Evolutionary conservation across 2,888 invertebrate species (phyloP).

Genomic region (Galeopsomyia nigrocyanea): DNA sequence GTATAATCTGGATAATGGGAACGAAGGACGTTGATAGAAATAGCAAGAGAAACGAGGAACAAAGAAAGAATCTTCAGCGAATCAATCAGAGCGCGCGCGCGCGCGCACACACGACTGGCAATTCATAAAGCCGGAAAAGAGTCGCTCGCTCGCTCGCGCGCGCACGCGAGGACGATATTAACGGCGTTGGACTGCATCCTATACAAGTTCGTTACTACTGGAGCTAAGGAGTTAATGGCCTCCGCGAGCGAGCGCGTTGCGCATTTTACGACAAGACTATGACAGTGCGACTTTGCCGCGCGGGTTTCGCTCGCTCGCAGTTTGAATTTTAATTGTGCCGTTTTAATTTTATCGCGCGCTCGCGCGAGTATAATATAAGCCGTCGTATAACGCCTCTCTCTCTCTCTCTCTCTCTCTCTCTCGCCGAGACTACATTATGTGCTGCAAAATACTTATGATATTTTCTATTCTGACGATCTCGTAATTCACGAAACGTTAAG

Average conservation of each 20-base stretch:
- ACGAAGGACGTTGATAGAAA: background rate
- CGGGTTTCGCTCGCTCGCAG: slow-evolving; percentile 34
- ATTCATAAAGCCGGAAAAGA: too few relatives aligned
- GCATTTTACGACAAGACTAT: slow-evolving; percentile 50
- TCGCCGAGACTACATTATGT: background rate
- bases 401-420: too few relatives aligned
- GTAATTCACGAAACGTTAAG: slow-evolving; percentile 29
- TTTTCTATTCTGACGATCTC: slow-evolving; percentile 35
- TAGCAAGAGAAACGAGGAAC: background rate
- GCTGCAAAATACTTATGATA: slow-evolving; percentile 41
- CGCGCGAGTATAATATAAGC: too few relatives aligned
- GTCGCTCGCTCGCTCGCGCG: too few relatives aligned
- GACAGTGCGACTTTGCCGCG: slow-evolving; percentile 48
- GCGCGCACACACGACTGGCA: too few relatives aligned
- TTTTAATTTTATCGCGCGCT: slow-evolving; percentile 50
- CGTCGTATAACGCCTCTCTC: too few relatives aligned
- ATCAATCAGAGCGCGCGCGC: too few relatives aligned
- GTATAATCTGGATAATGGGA: too few relatives aligned
- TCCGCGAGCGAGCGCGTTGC: slow-evolving; percentile 27
- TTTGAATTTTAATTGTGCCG: slow-evolving; percentile 59
- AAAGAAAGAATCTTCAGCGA: background rate
- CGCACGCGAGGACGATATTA: slow-evolving; percentile 51
- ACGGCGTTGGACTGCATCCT: slow-evolving; percentile 43
- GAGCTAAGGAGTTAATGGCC: slow-evolving; percentile 40
- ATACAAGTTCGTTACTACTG: slow-evolving; percentile 46